A percentile compares a stretch with the other conserved stretches of the same genome.
These are phyloP conservation scores for Dascyllus trimaculatus DNA, from an alignment of 2,113 vertebrate genomes.

Conservation along the genomic window DNA sequence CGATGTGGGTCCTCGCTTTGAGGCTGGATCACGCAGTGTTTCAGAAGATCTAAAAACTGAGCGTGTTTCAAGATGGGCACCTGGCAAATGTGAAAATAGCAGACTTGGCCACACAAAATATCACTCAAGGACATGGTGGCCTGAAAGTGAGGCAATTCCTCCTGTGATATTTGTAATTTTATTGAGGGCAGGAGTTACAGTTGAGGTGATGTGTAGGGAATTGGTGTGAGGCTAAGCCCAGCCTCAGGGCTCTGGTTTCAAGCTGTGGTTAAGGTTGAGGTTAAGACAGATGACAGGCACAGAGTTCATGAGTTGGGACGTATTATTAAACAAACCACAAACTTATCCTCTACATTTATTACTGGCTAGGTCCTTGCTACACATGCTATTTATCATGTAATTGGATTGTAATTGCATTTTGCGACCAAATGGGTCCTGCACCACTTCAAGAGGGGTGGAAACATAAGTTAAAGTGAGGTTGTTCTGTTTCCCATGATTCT, in stretches of 20 bases:
- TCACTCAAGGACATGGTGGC: slow-evolving; percentile 59
- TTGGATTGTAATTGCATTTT: slow-evolving; percentile 82
- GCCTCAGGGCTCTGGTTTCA: slow-evolving; percentile 67
- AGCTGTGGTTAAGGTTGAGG: slow-evolving; percentile 80
- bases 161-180: slow-evolving; percentile 76
- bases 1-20: slow-evolving; percentile 41
- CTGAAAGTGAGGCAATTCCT: slow-evolving; percentile 65
- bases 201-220: slow-evolving; percentile 72
- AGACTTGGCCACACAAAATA: slow-evolving; percentile 50
- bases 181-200: slow-evolving; percentile 74
- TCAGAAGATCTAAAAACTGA: slow-evolving; percentile 52
- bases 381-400: slow-evolving; percentile 82
- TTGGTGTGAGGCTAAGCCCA: slow-evolving; percentile 68
- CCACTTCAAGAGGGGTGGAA: slow-evolving; percentile 66
- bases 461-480: slow-evolving; percentile 58
- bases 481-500: slow-evolving; percentile 55
- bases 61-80: slow-evolving; percentile 47
- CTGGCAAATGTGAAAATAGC: slow-evolving; percentile 54
- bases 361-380: slow-evolving; percentile 70
- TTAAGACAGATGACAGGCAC: slow-evolving; percentile 78
- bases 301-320: slow-evolving; percentile 78
- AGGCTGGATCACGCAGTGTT: slow-evolving; percentile 35
- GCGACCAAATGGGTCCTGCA: slow-evolving; percentile 62
- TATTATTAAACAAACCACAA: slow-evolving; percentile 83
- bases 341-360: slow-evolving; percentile 82